A percentile compares a stretch with the other conserved stretches of the same genome.
Evolutionary conservation across 2,888 invertebrate species (phyloP).

Genomic region (Tenthredo amoena): DNA sequence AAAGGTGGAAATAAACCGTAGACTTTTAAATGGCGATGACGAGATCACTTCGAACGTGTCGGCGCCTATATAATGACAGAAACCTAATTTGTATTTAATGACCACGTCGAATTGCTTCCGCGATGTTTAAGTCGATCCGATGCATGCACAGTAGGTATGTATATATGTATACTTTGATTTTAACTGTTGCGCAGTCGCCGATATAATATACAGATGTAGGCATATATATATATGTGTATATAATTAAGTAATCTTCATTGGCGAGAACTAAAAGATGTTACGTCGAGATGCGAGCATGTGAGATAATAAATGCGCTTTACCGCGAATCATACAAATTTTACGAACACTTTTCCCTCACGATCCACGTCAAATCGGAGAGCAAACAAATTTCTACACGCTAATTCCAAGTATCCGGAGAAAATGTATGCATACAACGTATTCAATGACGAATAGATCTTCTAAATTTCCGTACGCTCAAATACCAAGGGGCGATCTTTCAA

Average conservation of each 20-base stretch:
- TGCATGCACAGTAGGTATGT: not conserved
- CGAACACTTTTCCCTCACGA: not conserved
- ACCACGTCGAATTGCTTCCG: constrained; percentile 21
- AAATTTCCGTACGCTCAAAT: not conserved
- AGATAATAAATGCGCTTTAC: not conserved
- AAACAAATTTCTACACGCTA: constrained; percentile 18
- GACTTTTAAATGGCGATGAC: not conserved
- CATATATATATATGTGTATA: not conserved
- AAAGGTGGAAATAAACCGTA: not conserved
- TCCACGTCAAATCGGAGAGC: not conserved
- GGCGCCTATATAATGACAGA: not conserved
- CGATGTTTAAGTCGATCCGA: not conserved
- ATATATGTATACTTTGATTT: not conserved
- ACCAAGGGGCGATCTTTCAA: not conserved
- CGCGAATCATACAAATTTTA: not conserved
- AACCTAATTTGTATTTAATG: constrained; percentile 33
- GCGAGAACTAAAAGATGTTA: no score
- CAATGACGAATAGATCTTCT: not conserved
- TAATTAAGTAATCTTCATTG: not conserved
- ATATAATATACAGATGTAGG: not conserved
- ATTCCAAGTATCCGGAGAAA: constrained; percentile 9
- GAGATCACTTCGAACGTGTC: not conserved
- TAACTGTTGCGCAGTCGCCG: not conserved
- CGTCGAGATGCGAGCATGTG: no score
- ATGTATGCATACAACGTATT: not conserved